A percentile compares a stretch with the other conserved stretches of the same genome.
Evolutionary conservation across 2,888 invertebrate genomes (phyloP).

Genomic region (Osmoderma eremita): DNA sequence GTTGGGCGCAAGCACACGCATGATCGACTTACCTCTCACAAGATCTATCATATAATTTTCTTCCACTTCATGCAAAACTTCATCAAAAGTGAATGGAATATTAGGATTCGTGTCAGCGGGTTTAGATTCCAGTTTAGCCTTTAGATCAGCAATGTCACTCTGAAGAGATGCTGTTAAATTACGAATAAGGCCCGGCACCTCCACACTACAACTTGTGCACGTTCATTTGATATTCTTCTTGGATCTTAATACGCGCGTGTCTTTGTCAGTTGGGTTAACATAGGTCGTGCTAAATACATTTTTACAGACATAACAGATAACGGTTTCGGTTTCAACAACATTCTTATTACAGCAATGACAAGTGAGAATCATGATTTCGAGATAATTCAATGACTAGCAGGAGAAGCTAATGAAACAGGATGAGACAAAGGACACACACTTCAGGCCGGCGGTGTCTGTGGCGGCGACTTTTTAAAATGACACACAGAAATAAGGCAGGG

Average conservation of each 20-base stretch:
- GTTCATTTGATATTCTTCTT: constrained; percentile 2
- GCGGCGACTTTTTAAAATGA: too few species aligned
- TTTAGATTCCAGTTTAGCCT: not conserved
- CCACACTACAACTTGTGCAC: not conserved
- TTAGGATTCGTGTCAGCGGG: not conserved
- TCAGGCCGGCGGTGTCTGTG: too few species aligned
- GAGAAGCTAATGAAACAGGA: too few species aligned
- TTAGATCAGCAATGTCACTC: not conserved
- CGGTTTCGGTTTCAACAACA: too few species aligned
- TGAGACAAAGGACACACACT: too few species aligned
- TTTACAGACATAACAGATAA: too few species aligned
- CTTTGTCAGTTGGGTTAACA: not conserved
- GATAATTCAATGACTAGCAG: too few species aligned
- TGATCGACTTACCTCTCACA: not conserved
- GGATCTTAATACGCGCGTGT: not conserved
- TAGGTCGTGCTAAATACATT: not conserved
- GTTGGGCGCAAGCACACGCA: too few species aligned
- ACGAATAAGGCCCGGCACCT: not conserved
- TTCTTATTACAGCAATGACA: too few species aligned
- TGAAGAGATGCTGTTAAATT: not conserved
- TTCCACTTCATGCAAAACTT: not conserved
- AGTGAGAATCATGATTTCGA: too few species aligned
- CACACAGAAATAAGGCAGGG: too few species aligned
- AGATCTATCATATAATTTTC: not conserved
- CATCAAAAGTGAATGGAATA: constrained; percentile 1